These are phyloP conservation scores for Schizopygopsis pylzovi DNA, from an alignment of 2,797 vertebrate genomes.

Conservation along the genomic window DNA sequence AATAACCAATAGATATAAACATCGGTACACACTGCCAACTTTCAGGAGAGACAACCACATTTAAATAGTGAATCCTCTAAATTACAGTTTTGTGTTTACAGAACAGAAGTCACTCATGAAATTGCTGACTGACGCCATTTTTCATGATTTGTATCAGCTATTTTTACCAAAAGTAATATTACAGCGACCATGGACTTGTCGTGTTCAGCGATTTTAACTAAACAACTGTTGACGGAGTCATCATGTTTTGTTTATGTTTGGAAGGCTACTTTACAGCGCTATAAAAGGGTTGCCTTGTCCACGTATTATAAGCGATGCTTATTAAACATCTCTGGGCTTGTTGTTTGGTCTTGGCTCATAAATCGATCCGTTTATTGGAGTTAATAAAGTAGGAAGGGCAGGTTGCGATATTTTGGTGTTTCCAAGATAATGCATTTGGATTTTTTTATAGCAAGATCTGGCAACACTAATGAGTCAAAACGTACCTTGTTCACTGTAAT, in stretches of 20 bases:
- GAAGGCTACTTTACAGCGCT: background rate
- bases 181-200: background rate
- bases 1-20: background rate
- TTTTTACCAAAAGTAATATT: background rate
- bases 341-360: background rate
- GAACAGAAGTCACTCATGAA: background rate
- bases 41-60: background rate
- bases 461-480: background rate
- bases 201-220: background rate
- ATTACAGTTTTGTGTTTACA: background rate
- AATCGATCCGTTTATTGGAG: background rate
- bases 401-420: background rate
- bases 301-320: background rate
- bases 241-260: background rate
- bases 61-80: background rate
- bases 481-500: background rate
- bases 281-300: background rate
- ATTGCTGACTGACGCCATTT: background rate
- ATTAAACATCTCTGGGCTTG: background rate
- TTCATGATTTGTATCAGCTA: background rate
- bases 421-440: background rate
- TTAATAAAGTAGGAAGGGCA: background rate
- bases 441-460: background rate
- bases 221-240: background rate
- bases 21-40: background rate